These are phyloP conservation scores for Sinocyclocheilus anshuiensis DNA, from an alignment of 2,113 vertebrate species.

Conservation along the genomic window DNA sequence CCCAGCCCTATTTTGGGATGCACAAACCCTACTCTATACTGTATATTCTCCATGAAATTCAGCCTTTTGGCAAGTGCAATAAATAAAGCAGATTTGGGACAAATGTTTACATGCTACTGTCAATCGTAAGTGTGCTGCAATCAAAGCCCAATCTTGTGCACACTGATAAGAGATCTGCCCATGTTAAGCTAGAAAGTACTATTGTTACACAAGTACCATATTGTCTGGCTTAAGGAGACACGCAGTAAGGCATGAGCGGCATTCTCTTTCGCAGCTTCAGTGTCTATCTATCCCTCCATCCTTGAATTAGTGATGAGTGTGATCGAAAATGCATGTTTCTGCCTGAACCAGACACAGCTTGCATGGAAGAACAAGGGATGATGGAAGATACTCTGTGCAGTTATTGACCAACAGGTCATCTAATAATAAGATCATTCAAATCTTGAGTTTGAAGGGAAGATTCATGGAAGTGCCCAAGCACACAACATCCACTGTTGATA, in stretches of 20 bases:
- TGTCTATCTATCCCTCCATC: conserved; percentile 35
- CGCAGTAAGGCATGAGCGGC: conserved; percentile 26
- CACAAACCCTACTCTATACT: no score
- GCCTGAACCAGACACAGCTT: conserved; percentile 59
- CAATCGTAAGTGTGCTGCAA: no score
- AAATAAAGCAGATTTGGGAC: no score
- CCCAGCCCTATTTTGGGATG: no score
- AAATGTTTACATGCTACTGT: no score
- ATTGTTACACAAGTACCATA: conserved; percentile 42
- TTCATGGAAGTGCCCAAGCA: conserved; percentile 16
- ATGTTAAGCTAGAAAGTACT: neutral
- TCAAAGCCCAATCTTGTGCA: no score
- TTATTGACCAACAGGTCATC: conserved; percentile 36
- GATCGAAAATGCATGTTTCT: conserved; percentile 61
- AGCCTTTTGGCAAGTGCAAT: no score
- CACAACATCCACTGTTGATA: neutral
- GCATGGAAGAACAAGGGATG: conserved; percentile 61
- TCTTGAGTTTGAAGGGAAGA: conserved; percentile 26
- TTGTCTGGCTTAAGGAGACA: conserved; percentile 20
- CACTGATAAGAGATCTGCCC: no score
- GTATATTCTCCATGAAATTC: neutral
- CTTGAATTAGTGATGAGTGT: conserved; percentile 74
- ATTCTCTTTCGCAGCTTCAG: conserved; percentile 40
- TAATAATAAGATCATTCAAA: neutral
- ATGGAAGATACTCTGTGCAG: conserved; percentile 51